Evolutionary conservation across 2,797 vertebrate species (phyloP), one percentile per base, ranked within the genome.

Genomic region (Notolepis coatsorum): DNA sequence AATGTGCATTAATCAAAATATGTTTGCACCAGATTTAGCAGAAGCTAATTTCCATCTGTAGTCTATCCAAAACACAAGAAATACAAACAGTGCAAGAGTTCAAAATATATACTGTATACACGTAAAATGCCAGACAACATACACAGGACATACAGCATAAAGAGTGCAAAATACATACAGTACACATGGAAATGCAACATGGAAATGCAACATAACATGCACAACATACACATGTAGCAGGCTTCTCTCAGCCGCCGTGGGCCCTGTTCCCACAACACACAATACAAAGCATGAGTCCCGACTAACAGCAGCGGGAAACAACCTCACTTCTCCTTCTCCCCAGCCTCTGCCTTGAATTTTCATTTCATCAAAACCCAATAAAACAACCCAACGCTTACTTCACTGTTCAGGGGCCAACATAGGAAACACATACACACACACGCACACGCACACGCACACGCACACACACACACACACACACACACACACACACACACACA

Each of bases 221-320:
- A n/a, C n/a, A n/a, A n/a, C n/a, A n/a, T n/a, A n/a, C n/a, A n/a
- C 73, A 65, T 76, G 79, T 65, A 62, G 74, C 79, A 73, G 74
- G 79, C 71, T 84, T 82, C 77, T 82, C 82, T 85, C 69, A 71
- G 82, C 71, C 48, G 58, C 12, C 31, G 17, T 52, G 72, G 81
- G 85, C 74, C 71, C 27, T 3, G 71, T 87, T 88, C 81, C 85
- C 85, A 84, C 79, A 56, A 15, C 68, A 65, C 68, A 85, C 71
- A 81, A 79, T 25, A 77, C 67, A 76, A 82, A 77, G 69, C 69
- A 80, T 71, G 64, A 55, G 79, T 80, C 77, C 71, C 67, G 67
- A 82, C 63, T 4, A 47, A 66, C 78, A 77, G 9, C 33, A 82
- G 76, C 15, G 28, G 42, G 39, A 43, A 18, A 4, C 20, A n/a